Evolutionary conservation across 23 tunicate genomes (phyloP), one percentile per base, ranked within the genome.

Genomic region (Botrylloides violaceus): DNA sequence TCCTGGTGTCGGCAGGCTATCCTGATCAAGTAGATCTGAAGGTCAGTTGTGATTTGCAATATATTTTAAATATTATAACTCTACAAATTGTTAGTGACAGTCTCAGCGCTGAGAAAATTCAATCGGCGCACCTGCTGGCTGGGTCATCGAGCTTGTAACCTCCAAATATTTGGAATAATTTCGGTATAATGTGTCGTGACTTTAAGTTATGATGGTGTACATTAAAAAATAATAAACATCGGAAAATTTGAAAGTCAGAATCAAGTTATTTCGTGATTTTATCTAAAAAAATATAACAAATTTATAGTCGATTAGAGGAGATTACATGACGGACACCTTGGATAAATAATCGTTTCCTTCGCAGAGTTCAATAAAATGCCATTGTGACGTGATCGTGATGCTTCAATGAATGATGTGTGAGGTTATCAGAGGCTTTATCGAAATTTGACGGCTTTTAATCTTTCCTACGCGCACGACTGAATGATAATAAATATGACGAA

Each of bases 311-410:
- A 43, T 43, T 43, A 43, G 53, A 43, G 12, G 53, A 9, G 53
- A 43, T 43, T 43, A 43, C 53, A 43, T 7, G 53, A 9, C 53
- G 53, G 15, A 43, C 53, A 43, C 12, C 15, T 15, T 43, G 53
- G 53, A 43, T 43, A 43, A 43, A 43, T 43, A 43, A 43, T 43
- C 53, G 53, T 43, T 43, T 43, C 53, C 53, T 15, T 15, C 53
- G 53, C 53, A 15, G 53, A 43, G 53, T 43, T 43, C 53, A 43
- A 43, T 43, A 59, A 59, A 59, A 59, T 59, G 64, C 35, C 70
- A 63, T 63, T 63, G 70, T 63, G 70, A 63, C 33, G 70, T 63
- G 29, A 63, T 63, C 33, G 70, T 3, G 29, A 63, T 63, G 70
- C 19, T 63, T 31, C 32, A 25, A 34, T 29, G 34, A 31, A 3